phyloP scores from a whole-genome alignment of 2,888 invertebrate species.

The Eledona agricola region DNA sequence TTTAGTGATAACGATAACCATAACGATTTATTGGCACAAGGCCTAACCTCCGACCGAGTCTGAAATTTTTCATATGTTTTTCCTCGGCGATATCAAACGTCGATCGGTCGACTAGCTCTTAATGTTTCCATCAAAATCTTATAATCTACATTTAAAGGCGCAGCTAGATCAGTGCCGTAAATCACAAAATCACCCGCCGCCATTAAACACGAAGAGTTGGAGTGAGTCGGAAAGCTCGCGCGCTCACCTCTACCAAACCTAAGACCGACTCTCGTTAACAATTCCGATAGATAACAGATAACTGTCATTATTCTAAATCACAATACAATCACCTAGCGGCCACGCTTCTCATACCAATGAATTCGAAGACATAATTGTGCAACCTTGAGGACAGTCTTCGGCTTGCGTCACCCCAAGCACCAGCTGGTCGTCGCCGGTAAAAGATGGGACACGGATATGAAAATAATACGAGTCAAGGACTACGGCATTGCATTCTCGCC shows the following conservation, averaged over 20 bases:
- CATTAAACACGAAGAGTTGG: conserved; percentile 19
- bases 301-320: conserved; percentile 30
- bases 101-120: conserved; percentile 4
- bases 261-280: too few relatives aligned
- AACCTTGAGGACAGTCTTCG: conserved; percentile 42
- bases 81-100: conserved; percentile 1
- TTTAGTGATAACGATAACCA: too few relatives aligned
- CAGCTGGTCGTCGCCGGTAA: conserved; percentile 28
- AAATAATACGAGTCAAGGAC: conserved; percentile 54
- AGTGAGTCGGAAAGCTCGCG: conserved; percentile 1
- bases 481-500: conserved; percentile 40
- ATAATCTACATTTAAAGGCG: conserved; percentile 38
- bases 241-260: too few relatives aligned
- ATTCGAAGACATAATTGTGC: conserved; percentile 31
- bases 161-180: conserved; percentile 17
- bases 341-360: conserved; percentile 33
- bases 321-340: conserved; percentile 26
- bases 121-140: conserved; percentile 41
- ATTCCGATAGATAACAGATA: conserved; percentile 36
- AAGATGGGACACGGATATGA: conserved; percentile 56
- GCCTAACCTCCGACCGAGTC: too few relatives aligned
- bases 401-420: conserved; percentile 41
- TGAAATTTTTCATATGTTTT: conserved; percentile 10
- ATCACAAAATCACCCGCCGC: conserved; percentile 29
- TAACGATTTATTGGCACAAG: too few relatives aligned